phyloP scores from a whole-genome alignment of 2,888 invertebrate genomes.

The Chirona hameri region DNA sequence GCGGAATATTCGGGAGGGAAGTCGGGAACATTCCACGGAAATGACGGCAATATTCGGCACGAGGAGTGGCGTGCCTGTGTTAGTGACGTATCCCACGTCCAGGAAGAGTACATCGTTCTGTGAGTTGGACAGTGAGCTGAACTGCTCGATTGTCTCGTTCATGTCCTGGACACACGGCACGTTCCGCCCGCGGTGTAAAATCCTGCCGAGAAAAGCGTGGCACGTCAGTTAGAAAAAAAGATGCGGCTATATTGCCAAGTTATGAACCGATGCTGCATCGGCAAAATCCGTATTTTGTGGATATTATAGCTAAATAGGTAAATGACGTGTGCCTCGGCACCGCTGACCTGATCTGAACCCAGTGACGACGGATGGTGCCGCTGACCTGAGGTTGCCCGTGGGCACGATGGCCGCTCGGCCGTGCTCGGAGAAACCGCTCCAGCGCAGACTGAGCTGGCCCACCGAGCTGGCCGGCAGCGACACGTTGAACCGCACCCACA shows the following conservation, averaged over 20 bases:
- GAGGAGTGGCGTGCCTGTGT: background rate
- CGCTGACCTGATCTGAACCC: background rate
- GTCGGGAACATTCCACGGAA: background rate
- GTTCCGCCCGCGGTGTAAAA: background rate
- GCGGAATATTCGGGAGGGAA: too few relatives aligned
- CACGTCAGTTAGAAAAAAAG: background rate
- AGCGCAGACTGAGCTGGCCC: background rate
- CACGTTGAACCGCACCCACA: background rate
- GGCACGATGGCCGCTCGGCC: background rate
- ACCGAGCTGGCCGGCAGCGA: background rate
- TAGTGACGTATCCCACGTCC: conserved; percentile 4
- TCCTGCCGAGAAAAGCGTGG: background rate
- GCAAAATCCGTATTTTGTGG: too few relatives aligned
- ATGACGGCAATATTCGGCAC: background rate
- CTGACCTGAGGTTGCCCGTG: background rate
- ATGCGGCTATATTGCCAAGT: background rate
- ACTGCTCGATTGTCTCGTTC: background rate
- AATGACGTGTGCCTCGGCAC: too few relatives aligned
- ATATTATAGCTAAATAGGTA: too few relatives aligned
- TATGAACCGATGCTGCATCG: too few relatives aligned
- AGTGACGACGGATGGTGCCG: background rate
- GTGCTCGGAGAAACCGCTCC: background rate
- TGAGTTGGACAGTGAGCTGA: background rate
- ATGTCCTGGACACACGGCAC: background rate
- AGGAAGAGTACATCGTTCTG: background rate